phyloP scores from a whole-genome alignment of 2,888 invertebrate species.

The Nomada flava region DNA sequence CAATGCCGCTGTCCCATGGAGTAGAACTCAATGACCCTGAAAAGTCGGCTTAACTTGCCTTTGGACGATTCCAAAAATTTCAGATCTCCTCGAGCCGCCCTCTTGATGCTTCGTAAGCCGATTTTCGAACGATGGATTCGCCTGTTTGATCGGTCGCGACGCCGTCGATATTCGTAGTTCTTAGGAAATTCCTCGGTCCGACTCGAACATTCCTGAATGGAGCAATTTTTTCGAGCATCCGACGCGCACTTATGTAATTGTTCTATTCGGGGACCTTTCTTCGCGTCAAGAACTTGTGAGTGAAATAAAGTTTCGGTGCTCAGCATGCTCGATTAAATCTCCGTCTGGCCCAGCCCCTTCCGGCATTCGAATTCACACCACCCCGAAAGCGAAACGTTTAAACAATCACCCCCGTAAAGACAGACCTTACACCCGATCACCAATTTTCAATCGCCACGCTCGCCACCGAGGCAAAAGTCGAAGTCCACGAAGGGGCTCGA shows the following conservation, averaged over 20 bases:
- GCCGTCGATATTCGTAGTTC: not conserved
- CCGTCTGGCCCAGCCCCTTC: no score
- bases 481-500: not conserved
- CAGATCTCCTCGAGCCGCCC: not conserved
- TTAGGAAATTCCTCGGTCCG: not conserved
- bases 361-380: no score
- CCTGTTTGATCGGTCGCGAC: not conserved
- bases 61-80: constrained; percentile 16
- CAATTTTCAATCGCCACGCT: no score
- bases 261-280: no score
- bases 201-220: not conserved
- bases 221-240: not conserved
- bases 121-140: constrained; percentile 13
- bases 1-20: constrained; percentile 63
- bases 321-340: no score
- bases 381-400: no score
- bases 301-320: no score
- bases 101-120: constrained; percentile 15
- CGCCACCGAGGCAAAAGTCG: not conserved
- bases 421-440: no score
- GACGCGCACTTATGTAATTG: no score
- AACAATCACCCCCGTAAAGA: no score
- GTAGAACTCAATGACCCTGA: constrained; percentile 64
- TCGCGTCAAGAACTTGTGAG: no score
- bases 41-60: constrained; percentile 34